Evolutionary conservation across 1,140 invertebrate species (phyloP), one percentile per base, ranked within the genome.

Genomic region (Hetaerina americana): DNA sequence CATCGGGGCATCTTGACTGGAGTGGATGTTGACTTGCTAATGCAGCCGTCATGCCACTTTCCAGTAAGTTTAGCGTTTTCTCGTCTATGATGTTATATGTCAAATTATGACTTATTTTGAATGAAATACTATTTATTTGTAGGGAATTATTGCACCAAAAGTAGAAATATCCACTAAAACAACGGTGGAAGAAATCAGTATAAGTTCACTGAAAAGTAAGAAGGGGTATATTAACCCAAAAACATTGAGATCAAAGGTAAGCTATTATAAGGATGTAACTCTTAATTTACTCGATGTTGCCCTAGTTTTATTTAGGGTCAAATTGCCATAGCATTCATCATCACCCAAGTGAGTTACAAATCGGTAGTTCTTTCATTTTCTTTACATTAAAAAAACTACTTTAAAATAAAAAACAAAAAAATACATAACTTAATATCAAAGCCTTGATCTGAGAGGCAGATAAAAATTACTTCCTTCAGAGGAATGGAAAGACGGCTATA

Each of bases 11-110:
- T 82, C 25, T 68, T 83, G 2, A 75, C 79, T 15, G 84, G 83
- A 40, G 82, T 85, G 29, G 86, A 88, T 72, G 80, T 89, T 2
- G 88, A 89, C 77, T 78, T 90, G 31, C 81, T 90, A 5, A 89
- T 89, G 88, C 82, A 88, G 69, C 82, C 87, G 5, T 83, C 83
- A 49, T 84, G 84, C 73, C 80, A 82, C 71, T 90, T 88, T 80
- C 88, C 88, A 28, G 88, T 89, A 84, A 79, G 72, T 28, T 73
- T 12, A 22, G 28, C n/a, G 28, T 27, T 15, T 71, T 12, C 18
- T 66, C n/a, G 28, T 27, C n/a, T 71, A 26, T 15, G n/a, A 5
- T 31, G 67, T 66, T 40, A 70, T 70, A 27, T 71, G 24, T 71
- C 66, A 28, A 67, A 31, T n/a, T 29, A 49, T n/a, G 18, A 26